Base-by-base conservation (phyloP, 2,113 vertebrate species). In the Damaliscus lunatus region DNA sequence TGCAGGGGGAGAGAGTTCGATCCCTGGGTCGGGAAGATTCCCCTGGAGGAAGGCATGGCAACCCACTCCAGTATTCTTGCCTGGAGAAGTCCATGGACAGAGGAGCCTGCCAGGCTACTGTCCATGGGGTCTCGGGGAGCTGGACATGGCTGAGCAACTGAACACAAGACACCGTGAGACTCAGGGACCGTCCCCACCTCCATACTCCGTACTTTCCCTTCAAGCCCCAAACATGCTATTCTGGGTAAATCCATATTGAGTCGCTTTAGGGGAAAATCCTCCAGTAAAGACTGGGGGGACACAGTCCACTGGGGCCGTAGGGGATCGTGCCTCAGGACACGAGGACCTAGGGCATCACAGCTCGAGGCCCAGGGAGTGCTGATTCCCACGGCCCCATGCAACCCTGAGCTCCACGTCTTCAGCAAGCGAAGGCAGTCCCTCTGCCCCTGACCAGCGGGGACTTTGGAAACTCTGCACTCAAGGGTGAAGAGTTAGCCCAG, bases 401-500 rank as follows among this genome's bases (percentile, higher is more conserved):
- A 19, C 29, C 67, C 43, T 52, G 7, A 6, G 57, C 3, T 7
- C 59, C 25, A 1, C 9, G 2, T 17, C 19, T 16, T 60, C 3
- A 40, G 46, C 53, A 55, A 82, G 83, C 31, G 27, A 67, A 88
- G 53, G 52, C 6, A 0, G 71, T 29, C 84, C 93, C 53, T 48
- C 1, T 0, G 46, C 21, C 57, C 19, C 13, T 0, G 50, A 36
- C 53, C 16, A 0, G 19, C 23, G 21, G 46, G 31, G 31, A 1
- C 1, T 48, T 74, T 62, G 43, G 84, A 96, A 95, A 17, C 13
- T 81, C 74, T 6, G 9, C 12, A 10, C 48, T 91, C 81, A 88
- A 88, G 29, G 3, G 0, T 86, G 98, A 98, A 96, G 98, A 96
- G 98, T 99, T 99, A 98, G 99, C 40, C 2, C 77, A 16, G 86